A percentile compares a stretch with the other conserved stretches of the same genome.
Evolutionary conservation across 2,888 invertebrate species (phyloP).

Genomic region (Nephrotoma flavescens): DNA sequence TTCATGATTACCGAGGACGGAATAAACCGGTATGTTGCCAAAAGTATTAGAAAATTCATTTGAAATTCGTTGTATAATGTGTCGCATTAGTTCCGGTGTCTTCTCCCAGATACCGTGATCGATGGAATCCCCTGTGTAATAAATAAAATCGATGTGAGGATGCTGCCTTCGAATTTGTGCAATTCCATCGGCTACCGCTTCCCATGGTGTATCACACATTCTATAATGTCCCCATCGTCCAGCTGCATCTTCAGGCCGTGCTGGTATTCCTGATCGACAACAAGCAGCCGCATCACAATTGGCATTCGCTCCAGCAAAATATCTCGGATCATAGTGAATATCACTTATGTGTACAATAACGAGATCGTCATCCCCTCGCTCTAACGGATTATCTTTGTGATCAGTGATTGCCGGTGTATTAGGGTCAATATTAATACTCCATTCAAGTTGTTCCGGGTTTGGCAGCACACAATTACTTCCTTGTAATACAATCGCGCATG

Average conservation of each 20-base stretch:
- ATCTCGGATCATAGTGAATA: slow-evolving; percentile 63
- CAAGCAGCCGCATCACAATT: slow-evolving; percentile 64
- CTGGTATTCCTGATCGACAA: slow-evolving; percentile 37
- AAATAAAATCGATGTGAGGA: slow-evolving; percentile 46
- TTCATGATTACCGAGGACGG: slow-evolving; percentile 73
- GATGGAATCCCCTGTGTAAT: slow-evolving; percentile 77
- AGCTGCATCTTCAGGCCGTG: slow-evolving; percentile 31
- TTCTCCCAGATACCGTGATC: slow-evolving; percentile 83
- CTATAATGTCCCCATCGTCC: slow-evolving; percentile 73
- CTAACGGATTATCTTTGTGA: neutral
- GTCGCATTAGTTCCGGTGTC: slow-evolving; percentile 43
- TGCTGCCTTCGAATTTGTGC: slow-evolving; percentile 41
- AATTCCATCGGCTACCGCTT: slow-evolving; percentile 50
- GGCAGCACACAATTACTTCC: slow-evolving; percentile 19
- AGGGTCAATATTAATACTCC: slow-evolving; percentile 18
- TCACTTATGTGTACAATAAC: slow-evolving; percentile 32
- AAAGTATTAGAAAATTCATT: slow-evolving; percentile 40
- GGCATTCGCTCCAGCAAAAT: slow-evolving; percentile 49
- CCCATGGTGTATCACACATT: slow-evolving; percentile 59
- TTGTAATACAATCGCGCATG: slow-evolving; percentile 25
- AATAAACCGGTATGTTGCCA: slow-evolving; percentile 44
- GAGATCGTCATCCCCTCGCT: slow-evolving; percentile 11
- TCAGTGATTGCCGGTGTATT: slow-evolving; percentile 10
- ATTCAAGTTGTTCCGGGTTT: slow-evolving; percentile 19
- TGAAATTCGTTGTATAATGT: slow-evolving; percentile 39